Evolutionary conservation across 1,140 invertebrate genomes (phyloP), one percentile per base, ranked within the genome.

Genomic region (Gonatopus flavifemur): DNA sequence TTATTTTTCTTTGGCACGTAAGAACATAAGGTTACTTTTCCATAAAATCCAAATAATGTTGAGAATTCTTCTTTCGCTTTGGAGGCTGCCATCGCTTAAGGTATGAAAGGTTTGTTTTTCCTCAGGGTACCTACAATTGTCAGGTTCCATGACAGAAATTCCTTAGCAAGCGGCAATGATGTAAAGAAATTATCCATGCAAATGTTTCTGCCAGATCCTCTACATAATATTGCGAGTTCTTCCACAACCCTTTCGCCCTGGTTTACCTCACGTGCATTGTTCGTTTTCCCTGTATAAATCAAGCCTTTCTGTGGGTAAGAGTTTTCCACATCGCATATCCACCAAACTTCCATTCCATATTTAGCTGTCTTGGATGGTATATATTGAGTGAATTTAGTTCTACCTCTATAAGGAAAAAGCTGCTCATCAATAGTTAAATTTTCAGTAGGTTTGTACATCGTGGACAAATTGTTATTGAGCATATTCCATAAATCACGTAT

Each of bases 321-420:
- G 49, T 35, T 61, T 50, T 60, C 55, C 35, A 42, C 56, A 43
- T 66, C 60, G 47, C 63, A 70, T 43, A 65, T 50, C 61, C 60
- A 70, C 52, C 59, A 74, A 24, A 72, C 49, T 60, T 80, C 79
- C 37, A 80, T 69, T 3, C 74, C 78, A 60, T 79, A 81, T 52
- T 76, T 78, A 16, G 59, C 62, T 38, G 73, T 73, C 55, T 80
- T 81, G 1, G 64, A 67, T 32, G 74, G 70, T 35, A 80, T 76
- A 49, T 71, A 74, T 37, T 74, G 69, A 2, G 25, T 28, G 25
- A 28, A 28, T 28, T 28, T 28, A 28, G 6, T 7, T 28, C 25
- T 28, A 28, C 6, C 12, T 28, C 12, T 28, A 6, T 6, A 7
- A 12, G 25, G 25, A 28, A 28, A 28, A 12, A 28, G 25, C 12